Evolutionary conservation across 2,797 vertebrate species (phyloP).

Genomic region (Channa striata): DNA sequence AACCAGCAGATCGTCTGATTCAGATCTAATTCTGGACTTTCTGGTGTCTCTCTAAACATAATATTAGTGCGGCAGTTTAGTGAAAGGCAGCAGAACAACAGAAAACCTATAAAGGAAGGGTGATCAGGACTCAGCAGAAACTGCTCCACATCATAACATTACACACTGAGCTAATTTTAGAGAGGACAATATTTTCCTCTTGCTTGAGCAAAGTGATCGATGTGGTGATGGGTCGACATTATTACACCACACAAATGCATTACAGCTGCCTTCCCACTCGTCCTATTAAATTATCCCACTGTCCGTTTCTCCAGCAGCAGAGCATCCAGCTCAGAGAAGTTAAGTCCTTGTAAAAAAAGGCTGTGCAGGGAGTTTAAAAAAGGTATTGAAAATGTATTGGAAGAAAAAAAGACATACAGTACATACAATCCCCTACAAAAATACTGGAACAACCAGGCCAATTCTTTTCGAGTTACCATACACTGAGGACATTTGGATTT

Average conservation of each 20-base stretch:
- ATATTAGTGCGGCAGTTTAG: conserved; percentile 8
- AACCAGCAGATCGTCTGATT: background rate
- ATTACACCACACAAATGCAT: conserved; percentile 67
- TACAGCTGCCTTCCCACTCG: conserved; percentile 36
- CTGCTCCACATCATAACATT: conserved; percentile 43
- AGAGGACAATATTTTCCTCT: conserved; percentile 55
- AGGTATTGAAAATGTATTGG: background rate
- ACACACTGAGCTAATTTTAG: conserved; percentile 55
- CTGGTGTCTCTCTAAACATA: background rate
- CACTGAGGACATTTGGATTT: too few relatives aligned
- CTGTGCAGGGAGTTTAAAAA: background rate
- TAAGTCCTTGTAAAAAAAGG: conserved; percentile 10
- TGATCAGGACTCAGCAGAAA: conserved; percentile 31
- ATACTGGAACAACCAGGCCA: too few relatives aligned
- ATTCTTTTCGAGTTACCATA: too few relatives aligned
- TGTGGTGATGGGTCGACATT: conserved; percentile 56
- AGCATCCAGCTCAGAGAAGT: conserved; percentile 10
- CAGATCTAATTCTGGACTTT: conserved; percentile 3
- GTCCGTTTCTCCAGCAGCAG: conserved; percentile 42
- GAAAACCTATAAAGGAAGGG: conserved; percentile 22
- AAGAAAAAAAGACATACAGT: background rate
- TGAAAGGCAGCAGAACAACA: conserved; percentile 24
- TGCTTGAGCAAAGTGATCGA: conserved; percentile 72
- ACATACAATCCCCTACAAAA: too few relatives aligned
- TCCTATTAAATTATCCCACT: conserved; percentile 60